Evolutionary conservation across 2,888 invertebrate genomes (phyloP), one percentile per base, ranked within the genome.

Genomic region (Netelia inedita): DNA sequence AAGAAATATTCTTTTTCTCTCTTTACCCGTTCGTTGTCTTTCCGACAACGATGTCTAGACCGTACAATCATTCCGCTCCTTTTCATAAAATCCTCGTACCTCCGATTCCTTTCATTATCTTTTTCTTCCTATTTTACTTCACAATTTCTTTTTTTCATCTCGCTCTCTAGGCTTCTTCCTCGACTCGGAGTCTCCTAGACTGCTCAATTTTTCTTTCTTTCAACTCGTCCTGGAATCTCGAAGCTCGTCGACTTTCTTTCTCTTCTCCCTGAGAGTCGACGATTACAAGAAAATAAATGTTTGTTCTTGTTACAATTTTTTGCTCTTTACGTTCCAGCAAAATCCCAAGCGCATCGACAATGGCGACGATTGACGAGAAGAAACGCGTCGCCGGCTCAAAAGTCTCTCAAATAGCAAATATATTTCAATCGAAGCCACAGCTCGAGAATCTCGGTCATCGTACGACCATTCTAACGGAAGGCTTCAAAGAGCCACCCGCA

Each of bases 391-490:
- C 95, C 93, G 97, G 97, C 94, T 96, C 96, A 90, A 98, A 98
- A 95, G 98, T 98, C 91, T 98, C 98, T 87, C 97, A 98, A 95
- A 98, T 98, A 89, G 98, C 98, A 83, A 98, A 98, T 94, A 97
- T 98, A 93, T 98, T 98, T 94, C 98, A 98, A 95, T 94, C 94
- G 86, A 96, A 93, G 88, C 91, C 93, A 82, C 89, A 93, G 86
- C 89, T 92, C 79, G 93, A 94, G 78, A 90, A 90, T 90, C 90
- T 92, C 72, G 89, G 79, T 88, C 91, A 90, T 88, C 79, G 82
- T 50, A 93, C 91, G 83, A 90, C 90, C 65, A 91, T 91, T 84
- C 88, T 91, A 78, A 89, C 89, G 46, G 92, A 93, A 85, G 83
- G 87, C 43, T 91, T 92, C 79, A 92, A 92, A 72, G 92, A 95